Evolutionary conservation across 2,797 vertebrate species (phyloP), one percentile per base, ranked within the genome.

Genomic region (Gouania willdenowi): DNA sequence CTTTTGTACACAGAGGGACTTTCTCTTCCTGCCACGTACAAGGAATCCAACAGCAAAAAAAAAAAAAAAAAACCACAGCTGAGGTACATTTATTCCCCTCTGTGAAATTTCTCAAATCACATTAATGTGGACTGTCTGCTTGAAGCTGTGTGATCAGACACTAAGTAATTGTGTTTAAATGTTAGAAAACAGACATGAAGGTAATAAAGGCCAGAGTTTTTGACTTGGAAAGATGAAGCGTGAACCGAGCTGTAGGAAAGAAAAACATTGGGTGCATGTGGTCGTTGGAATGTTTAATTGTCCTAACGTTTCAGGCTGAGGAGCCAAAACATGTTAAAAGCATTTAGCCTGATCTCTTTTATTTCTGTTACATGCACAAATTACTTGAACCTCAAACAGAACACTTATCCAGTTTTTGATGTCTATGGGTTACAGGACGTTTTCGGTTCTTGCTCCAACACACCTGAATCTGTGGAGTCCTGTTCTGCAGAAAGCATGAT

Each of bases 111-210:
- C 34, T 30, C 17, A 49, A 63, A 69, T 62, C 25, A 53, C 7
- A 59, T 60, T 30, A 65, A 55, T 50, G 35, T 17, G 37, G 46
- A 13, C 4, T 10, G 38, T 45, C 40, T 51, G 38, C 33, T 55
- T 55, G 31, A 50, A 39, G 52, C 26, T 27, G 27, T 19, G 14
- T 39, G 39, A 27, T 47, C 45, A 53, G 54, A 63, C 37, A 49
- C 32, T 13, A 26, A 18, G 37, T 60, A 62, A 69, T 63, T 53
- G 41, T 57, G 46, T 71, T 67, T 32, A 39, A 42, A 36, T 59
- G 31, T 71, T 26, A 48, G 19, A 56, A 69, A 71, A 55, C 62
- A 77, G 53, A 47, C 36, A 29, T 50, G 42, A 56, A 71, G 77
- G 71, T 22, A 58, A 40, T 26, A 49, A 66, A 52, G 18, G 30